phyloP scores from a whole-genome alignment of 2,113 vertebrate genomes.

The Neogobius melanostomus region DNA sequence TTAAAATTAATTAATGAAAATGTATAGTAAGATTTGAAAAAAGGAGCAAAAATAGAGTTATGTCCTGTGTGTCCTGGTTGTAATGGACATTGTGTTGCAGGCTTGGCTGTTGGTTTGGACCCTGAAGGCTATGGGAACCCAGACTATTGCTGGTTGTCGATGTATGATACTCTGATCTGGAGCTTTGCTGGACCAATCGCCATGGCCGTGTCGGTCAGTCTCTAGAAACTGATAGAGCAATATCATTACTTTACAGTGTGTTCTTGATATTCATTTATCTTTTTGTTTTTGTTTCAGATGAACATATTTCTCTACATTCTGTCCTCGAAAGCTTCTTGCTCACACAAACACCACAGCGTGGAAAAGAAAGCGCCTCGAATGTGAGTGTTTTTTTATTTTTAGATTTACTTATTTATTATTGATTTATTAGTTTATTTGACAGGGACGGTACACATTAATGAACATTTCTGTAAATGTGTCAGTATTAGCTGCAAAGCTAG shows the following conservation, averaged over 20 bases:
- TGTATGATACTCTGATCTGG: constrained; percentile 93
- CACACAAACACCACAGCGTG: constrained; percentile 77
- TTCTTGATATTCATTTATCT: not conserved
- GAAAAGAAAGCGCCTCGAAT: constrained; percentile 85
- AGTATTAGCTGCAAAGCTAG: too few relatives aligned
- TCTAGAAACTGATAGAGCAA: not conserved
- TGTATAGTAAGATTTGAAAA: too few relatives aligned
- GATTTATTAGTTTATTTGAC: too few relatives aligned
- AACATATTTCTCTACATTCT: constrained; percentile 87
- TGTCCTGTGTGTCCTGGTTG: not conserved
- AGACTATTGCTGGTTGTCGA: constrained; percentile 93
- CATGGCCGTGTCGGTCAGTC: constrained; percentile 83
- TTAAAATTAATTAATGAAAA: too few relatives aligned
- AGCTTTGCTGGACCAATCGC: constrained; percentile 89
- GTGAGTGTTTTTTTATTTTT: too few relatives aligned
- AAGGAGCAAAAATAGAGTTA: too few relatives aligned
- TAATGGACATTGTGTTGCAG: constrained; percentile 58
- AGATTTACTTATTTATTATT: too few relatives aligned
- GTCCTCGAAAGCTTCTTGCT: constrained; percentile 83
- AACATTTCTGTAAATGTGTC: too few relatives aligned
- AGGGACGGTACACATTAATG: too few relatives aligned
- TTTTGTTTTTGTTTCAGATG: constrained; percentile 74
- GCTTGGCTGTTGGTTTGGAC: constrained; percentile 90
- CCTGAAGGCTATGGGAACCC: constrained; percentile 94
- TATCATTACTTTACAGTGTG: not conserved